Percentiles rank a stretch among this genome's conserved stretches.
Conservation (phyloP, 2,113 vertebrate genomes). For the Otolemur garnettii region DNA sequence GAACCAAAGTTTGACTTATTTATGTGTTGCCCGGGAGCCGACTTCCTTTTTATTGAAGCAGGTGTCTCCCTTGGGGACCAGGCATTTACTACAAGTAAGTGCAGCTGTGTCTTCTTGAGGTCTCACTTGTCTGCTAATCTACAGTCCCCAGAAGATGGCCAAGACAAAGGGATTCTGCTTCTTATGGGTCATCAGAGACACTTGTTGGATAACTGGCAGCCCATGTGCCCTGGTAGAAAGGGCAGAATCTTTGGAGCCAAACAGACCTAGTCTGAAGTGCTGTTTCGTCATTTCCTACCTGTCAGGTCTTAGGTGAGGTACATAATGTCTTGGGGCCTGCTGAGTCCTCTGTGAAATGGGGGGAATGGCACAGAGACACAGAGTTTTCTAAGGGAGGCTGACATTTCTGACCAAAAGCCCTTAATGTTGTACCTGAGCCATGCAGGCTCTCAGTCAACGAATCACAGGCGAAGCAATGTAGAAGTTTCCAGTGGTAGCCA, state of each 20-base stretch:
- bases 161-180: background rate
- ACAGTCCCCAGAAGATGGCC: background rate
- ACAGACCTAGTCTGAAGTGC: background rate
- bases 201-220: background rate
- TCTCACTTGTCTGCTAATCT: background rate
- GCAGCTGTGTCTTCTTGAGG: background rate
- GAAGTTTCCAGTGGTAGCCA: background rate
- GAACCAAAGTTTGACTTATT: background rate
- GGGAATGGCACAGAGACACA: background rate
- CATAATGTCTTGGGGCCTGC: no score
- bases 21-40: accelerated
- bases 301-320: background rate
- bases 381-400: background rate
- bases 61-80: background rate
- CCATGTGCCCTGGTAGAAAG: background rate
- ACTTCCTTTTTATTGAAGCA: background rate
- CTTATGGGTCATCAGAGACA: background rate
- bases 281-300: background rate
- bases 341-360: background rate
- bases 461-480: background rate
- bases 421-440: no score
- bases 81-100: background rate
- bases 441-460: background rate
- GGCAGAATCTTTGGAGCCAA: background rate
- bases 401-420: background rate